phyloP scores from a whole-genome alignment of 2,888 invertebrate genomes.

The Synergus itoensis region DNA sequence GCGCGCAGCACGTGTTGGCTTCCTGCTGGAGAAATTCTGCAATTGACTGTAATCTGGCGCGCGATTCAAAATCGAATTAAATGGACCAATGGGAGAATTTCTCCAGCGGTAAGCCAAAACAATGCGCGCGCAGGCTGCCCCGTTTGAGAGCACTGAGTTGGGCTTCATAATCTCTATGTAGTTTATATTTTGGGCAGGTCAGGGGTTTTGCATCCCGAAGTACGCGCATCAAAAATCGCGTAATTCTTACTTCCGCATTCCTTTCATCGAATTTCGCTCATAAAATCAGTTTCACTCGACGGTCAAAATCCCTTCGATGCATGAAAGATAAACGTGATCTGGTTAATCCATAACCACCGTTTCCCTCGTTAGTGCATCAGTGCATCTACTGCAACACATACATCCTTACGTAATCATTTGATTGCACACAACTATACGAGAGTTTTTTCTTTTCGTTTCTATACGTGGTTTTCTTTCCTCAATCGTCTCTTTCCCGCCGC shows the following conservation, averaged over 20 bases:
- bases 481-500: neutral
- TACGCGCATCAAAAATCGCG: neutral
- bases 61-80: too few relatives aligned
- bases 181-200: slow-evolving; percentile 12
- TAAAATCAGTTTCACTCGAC: neutral
- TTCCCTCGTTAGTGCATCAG: neutral
- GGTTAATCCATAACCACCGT: neutral
- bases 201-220: neutral
- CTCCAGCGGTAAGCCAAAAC: too few relatives aligned
- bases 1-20: too few relatives aligned
- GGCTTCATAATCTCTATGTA: too few relatives aligned
- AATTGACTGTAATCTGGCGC: too few relatives aligned
- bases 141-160: too few relatives aligned
- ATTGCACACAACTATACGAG: neutral
- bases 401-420: slow-evolving; percentile 6
- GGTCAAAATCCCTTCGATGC: neutral
- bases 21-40: too few relatives aligned
- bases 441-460: neutral
- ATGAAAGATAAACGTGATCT: neutral
- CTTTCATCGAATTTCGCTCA: neutral
- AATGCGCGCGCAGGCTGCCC: too few relatives aligned
- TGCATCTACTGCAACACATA: neutral
- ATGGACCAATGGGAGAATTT: too few relatives aligned
- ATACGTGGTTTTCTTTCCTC: neutral
- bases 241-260: neutral